These are phyloP conservation scores for Miniopterus natalensis DNA, from an alignment of 2,113 vertebrate genomes.

Conservation along the genomic window DNA sequence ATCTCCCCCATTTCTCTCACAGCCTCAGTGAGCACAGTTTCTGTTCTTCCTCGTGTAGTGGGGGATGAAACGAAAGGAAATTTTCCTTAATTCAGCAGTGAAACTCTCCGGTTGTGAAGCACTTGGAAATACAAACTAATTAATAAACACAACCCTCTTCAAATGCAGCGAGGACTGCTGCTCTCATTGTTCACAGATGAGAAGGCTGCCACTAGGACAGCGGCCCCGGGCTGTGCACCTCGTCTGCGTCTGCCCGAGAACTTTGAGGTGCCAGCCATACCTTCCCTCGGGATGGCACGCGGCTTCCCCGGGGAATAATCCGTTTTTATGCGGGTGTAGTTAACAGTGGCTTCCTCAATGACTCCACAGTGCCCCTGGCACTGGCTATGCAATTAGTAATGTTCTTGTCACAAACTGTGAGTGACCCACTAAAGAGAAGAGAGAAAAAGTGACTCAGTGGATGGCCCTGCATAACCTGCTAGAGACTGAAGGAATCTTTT, in stretches of 20 bases:
- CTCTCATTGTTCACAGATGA: conserved; percentile 79
- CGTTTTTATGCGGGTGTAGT: conserved; percentile 55
- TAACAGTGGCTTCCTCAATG: conserved; percentile 59
- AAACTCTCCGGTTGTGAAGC: conserved; percentile 75
- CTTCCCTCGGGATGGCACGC: conserved; percentile 49
- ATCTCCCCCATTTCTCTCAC: conserved; percentile 69
- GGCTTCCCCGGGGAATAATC: conserved; percentile 57
- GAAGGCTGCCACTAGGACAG: conserved; percentile 68
- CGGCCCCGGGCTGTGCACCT: conserved; percentile 73
- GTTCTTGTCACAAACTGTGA: conserved; percentile 75
- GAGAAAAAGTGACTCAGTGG: conserved; percentile 20
- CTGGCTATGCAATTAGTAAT: conserved; percentile 65
- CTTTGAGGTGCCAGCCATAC: neutral
- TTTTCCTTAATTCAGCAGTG: conserved; percentile 74
- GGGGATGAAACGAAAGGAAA: conserved; percentile 65
- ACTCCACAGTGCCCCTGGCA: conserved; percentile 66
- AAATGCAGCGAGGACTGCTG: conserved; percentile 16
- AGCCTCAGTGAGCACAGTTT: conserved; percentile 79
- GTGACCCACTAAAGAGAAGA: conserved; percentile 56
- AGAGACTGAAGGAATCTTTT: neutral
- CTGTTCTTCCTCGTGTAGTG: conserved; percentile 72
- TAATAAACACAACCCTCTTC: conserved; percentile 75
- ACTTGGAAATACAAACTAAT: conserved; percentile 81
- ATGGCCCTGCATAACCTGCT: neutral
- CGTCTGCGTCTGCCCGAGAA: neutral